These are phyloP conservation scores for Periparus ater DNA, from an alignment of 2,797 vertebrate species.

Conservation along the genomic window DNA sequence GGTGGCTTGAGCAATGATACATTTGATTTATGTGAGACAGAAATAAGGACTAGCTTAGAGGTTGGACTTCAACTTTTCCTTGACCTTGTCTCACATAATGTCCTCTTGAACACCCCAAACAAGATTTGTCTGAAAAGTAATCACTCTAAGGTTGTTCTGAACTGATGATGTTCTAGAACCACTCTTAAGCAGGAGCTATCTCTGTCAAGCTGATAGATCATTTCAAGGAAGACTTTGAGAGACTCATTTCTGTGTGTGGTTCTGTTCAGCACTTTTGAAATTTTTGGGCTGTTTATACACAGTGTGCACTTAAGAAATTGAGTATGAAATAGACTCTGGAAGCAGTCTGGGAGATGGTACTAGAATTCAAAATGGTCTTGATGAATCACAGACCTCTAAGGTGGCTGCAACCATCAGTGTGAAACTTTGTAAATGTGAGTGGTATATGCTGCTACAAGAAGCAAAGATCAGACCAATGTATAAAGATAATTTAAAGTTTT, in stretches of 20 bases:
- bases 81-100: neutral
- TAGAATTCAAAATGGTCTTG: neutral
- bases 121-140: neutral
- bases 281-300: neutral
- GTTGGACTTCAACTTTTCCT: neutral
- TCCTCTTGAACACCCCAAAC: rapidly evolving
- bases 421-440: neutral
- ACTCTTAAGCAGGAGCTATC: neutral
- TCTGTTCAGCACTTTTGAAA: neutral
- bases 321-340: neutral
- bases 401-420: neutral
- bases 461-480: neutral
- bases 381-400: neutral
- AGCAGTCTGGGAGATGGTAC: neutral
- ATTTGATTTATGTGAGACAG: neutral
- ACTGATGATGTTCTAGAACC: neutral
- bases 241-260: rapidly evolving
- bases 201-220: neutral
- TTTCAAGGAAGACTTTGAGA: neutral
- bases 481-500: neutral
- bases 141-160: neutral
- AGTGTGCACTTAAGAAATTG: neutral
- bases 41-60: neutral
- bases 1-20: rapidly evolving
- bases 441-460: neutral